Conservation (phyloP, 2,888 invertebrate species). For the Priapulus caudatus region DNA sequence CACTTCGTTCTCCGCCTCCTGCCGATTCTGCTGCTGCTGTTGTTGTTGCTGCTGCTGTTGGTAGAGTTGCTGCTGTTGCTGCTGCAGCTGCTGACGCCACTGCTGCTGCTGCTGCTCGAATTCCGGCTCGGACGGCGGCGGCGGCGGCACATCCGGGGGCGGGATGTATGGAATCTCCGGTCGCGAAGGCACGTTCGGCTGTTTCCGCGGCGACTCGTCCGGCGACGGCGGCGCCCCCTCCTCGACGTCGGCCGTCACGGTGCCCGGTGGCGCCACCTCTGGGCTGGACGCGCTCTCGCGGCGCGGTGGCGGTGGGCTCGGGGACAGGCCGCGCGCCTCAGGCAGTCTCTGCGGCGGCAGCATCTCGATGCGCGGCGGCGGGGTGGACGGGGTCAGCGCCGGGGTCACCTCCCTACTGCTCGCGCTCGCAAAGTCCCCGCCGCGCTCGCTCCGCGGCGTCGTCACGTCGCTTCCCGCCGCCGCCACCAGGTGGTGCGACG, state of each 20-base stretch:
- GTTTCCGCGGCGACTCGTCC: constrained; percentile 7
- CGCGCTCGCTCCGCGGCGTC: background rate
- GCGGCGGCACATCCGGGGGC: background rate
- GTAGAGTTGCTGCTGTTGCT: too few species aligned
- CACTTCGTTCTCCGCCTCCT: background rate
- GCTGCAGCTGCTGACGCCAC: too few species aligned
- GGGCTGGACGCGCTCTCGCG: constrained; percentile 4
- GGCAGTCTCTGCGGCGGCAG: background rate
- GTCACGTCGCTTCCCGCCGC: background rate
- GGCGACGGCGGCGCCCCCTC: constrained; percentile 20
- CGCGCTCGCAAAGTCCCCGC: constrained; percentile 12
- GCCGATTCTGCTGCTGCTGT: background rate
- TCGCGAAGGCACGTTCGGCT: background rate
- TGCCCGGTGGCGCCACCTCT: constrained; percentile 14
- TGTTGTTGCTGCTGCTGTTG: too few species aligned
- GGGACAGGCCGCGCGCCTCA: background rate
- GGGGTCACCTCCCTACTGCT: constrained; percentile 8
- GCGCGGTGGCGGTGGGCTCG: background rate
- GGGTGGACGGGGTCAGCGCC: background rate
- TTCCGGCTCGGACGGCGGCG: background rate
- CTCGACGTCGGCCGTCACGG: background rate
- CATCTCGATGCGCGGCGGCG: background rate
- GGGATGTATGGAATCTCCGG: background rate
- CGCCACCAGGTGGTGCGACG: too few species aligned
- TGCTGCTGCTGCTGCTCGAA: too few species aligned